Evolutionary conservation across 2,113 vertebrate genomes (phyloP), one percentile per base, ranked within the genome.

Genomic region (Furnarius figulus): DNA sequence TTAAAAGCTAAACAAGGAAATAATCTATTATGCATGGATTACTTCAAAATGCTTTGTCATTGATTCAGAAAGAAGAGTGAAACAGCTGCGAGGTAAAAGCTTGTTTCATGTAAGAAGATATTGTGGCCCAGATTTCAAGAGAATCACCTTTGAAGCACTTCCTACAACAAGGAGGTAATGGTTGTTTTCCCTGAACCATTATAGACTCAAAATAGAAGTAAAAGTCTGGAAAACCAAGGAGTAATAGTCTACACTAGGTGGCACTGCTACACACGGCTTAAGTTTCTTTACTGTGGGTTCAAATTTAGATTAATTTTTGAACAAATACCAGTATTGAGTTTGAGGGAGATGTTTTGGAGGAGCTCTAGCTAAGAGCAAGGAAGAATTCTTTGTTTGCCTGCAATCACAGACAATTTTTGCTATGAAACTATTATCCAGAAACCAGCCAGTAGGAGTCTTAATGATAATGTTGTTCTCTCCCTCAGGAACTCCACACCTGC

Each of bases 181-280:
- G 49, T 84, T 56, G 8, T 59, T 89, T 23, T 89, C 76, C 35
- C 31, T 40, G 47, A 79, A 62, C 16, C 18, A 25, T 58, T 44
- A 40, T 0, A 46, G 40, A 59, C 14, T 39, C 39, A 63, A 52
- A 47, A 23, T 1, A 82, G 27, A 10, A 65, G 10, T 35, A 39
- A 85, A 80, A 73, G 10, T 25, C 53, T 47, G 50, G 89, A 59
- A 91, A 85, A 58, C 47, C 27, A 66, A 24, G 79, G 55, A 46
- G 47, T 49, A 33, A 14, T n/a, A 79, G 33, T 25, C 66, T 59
- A 84, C 95, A 92, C 95, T 96, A 97, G 96, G 72, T 96, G 95
- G 95, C 93, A 93, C 82, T 96, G 85, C 93, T 93, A 94, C 79
- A 88, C 68, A 73, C 0, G 4, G 44, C 90, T 88, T 74, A 30